Percentiles rank a stretch among this genome's conserved stretches.
Conservation (phyloP, 1,140 invertebrate species). For the Anoplophora glabripennis region DNA sequence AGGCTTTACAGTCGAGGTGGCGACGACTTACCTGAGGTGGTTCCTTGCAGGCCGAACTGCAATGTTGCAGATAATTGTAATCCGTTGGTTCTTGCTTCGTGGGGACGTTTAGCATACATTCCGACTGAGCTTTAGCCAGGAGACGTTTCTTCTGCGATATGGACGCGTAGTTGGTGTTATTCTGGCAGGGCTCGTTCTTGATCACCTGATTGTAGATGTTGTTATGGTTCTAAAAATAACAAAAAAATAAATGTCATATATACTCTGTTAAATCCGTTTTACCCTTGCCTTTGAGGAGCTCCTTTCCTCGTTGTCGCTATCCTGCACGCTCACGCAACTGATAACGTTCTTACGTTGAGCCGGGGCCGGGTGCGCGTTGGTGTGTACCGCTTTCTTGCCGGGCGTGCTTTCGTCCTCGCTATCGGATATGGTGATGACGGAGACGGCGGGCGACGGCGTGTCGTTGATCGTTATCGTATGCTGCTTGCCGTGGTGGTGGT, state of each 20-base stretch:
- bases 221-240: neutral
- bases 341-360: slow-evolving; percentile 66
- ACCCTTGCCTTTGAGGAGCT: slow-evolving; percentile 46
- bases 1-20: too few species aligned
- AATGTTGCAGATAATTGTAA: slow-evolving; percentile 44
- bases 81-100: slow-evolving; percentile 52
- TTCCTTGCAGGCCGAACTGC: slow-evolving; percentile 46
- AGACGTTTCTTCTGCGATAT: slow-evolving; percentile 83
- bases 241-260: slow-evolving; percentile 7
- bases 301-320: slow-evolving; percentile 73
- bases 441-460: slow-evolving; percentile 91
- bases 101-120: slow-evolving; percentile 61
- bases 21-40: slow-evolving; percentile 36
- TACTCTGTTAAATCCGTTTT: neutral
- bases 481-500: slow-evolving; percentile 48
- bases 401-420: slow-evolving; percentile 82
- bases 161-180: slow-evolving; percentile 37
- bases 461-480: slow-evolving; percentile 84
- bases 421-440: slow-evolving; percentile 94
- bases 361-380: slow-evolving; percentile 32
- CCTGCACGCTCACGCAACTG: slow-evolving; percentile 77
- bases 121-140: slow-evolving; percentile 81
- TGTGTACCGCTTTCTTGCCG: slow-evolving; percentile 37
- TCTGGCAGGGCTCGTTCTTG: slow-evolving; percentile 57
- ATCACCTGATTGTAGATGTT: slow-evolving; percentile 46